Evolutionary conservation across 2,113 vertebrate genomes (phyloP), one percentile per base, ranked within the genome.

Genomic region (Onychostoma macrolepis): DNA sequence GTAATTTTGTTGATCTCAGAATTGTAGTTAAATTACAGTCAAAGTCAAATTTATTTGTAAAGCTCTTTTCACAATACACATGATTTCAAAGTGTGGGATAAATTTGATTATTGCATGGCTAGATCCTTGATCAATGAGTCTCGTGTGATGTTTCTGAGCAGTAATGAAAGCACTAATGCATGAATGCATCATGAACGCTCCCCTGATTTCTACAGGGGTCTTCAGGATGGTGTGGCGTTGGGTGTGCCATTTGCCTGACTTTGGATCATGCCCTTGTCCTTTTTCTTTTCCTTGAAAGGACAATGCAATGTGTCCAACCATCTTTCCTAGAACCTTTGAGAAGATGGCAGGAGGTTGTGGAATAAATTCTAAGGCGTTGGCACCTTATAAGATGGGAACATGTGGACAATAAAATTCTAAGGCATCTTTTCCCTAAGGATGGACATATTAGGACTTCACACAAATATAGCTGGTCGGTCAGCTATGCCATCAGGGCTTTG

Each of bases 381-480:
- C 78, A 38, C 33, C 30, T 21, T 7, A 61, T 61, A 38, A 80
- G 30, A 80, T 38, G 30, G 21, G 24, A 38, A 58, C 48, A 17
- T 79, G 21, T 80, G 30, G 53, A 24, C 21, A 61, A 61, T 61
- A 13, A 80, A 80, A 80, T 75, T 75, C 4, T 26, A n/a, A 80
- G 78, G 30, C 78, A 80, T 80, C 53, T 61, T 61, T 43, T 24
- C 12, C 78, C 12, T 26, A 80, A 24, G 78, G 30, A 4, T 26
- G 53, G 53, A 36, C 78, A 53, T 80, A 80, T 80, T 80, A 80
- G 53, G 78, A 80, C 53, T 38, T 80, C 41, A 38, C 21, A 58
- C 33, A 80, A 80, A 80, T 80, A 80, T 80, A 80, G 78, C 50
- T 58, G 53, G 21, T 13, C 30, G 11, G 76, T 56, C 76, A 79